phyloP scores from a whole-genome alignment of 1,140 invertebrate species.

The Fopius arisanus region DNA sequence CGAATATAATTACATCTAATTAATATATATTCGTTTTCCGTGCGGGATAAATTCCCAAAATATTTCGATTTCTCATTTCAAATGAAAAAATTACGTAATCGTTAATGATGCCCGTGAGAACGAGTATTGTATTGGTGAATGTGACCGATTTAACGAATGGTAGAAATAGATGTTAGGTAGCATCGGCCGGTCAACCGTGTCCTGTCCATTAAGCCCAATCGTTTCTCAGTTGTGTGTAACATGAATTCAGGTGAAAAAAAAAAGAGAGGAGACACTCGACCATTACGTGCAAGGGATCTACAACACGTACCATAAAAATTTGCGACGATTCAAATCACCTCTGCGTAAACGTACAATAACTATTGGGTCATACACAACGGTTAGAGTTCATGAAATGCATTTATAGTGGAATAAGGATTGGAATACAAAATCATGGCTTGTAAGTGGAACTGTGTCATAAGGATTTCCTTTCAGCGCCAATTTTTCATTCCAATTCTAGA shows the following conservation, averaged over 20 bases:
- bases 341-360: not conserved
- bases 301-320: not conserved
- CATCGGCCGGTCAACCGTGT: conserved; percentile 1
- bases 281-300: conserved; percentile 3
- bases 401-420: not conserved
- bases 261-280: not conserved
- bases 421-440: not conserved
- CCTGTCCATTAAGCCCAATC: not conserved
- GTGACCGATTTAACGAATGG: conserved; percentile 9
- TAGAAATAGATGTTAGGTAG: not conserved
- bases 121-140: not conserved
- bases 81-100: conserved; percentile 1
- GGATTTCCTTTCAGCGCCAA: not conserved
- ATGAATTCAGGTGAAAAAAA: not conserved
- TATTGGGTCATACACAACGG: not conserved
- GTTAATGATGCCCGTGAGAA: not conserved
- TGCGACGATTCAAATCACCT: not conserved
- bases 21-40: no score
- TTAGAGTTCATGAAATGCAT: conserved; percentile 9
- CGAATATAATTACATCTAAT: no score
- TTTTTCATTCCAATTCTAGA: no score
- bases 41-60: no score
- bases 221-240: conserved; percentile 11
- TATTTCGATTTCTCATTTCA: not conserved
- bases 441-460: not conserved